Conservation (phyloP, 2,888 invertebrate genomes). For the Eudemis profundana region DNA sequence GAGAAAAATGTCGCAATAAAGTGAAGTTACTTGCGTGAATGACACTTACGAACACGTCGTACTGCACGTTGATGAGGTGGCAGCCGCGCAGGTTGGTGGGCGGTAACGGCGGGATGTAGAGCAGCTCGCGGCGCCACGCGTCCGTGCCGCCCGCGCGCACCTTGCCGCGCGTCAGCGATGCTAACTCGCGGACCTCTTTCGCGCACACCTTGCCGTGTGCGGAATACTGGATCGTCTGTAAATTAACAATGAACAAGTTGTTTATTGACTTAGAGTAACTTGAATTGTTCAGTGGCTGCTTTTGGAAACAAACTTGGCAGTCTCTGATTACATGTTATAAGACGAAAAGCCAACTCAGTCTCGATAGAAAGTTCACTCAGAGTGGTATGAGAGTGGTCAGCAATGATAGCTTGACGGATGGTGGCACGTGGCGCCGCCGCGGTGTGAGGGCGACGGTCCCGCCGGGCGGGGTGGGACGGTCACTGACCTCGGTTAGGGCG, state of each 20-base stretch:
- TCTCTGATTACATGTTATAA: no score
- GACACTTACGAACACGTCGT: constrained; percentile 95
- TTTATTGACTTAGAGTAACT: no score
- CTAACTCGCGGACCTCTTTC: constrained; percentile 94
- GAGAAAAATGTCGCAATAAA: no score
- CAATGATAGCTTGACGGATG: no score
- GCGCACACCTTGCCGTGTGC: constrained; percentile 94
- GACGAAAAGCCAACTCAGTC: no score
- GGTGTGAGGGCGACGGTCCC: not conserved
- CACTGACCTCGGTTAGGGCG: constrained; percentile 62
- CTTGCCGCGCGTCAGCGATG: constrained; percentile 91
- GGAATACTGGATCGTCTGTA: constrained; percentile 94
- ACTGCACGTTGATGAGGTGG: constrained; percentile 96
- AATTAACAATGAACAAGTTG: constrained; percentile 23
- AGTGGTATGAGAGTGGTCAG: no score
- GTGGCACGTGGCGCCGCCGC: no score
- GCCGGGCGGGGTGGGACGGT: no score
- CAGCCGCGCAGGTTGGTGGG: constrained; percentile 97
- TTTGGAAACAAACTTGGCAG: no score
- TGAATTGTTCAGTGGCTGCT: no score
- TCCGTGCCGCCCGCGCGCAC: constrained; percentile 92
- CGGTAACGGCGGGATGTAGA: constrained; percentile 96
- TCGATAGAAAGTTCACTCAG: no score
- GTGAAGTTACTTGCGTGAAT: constrained; percentile 20
- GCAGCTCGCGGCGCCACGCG: constrained; percentile 94